Evolutionary conservation across 2,113 vertebrate genomes (phyloP).

Genomic region (Cebus imitator): DNA sequence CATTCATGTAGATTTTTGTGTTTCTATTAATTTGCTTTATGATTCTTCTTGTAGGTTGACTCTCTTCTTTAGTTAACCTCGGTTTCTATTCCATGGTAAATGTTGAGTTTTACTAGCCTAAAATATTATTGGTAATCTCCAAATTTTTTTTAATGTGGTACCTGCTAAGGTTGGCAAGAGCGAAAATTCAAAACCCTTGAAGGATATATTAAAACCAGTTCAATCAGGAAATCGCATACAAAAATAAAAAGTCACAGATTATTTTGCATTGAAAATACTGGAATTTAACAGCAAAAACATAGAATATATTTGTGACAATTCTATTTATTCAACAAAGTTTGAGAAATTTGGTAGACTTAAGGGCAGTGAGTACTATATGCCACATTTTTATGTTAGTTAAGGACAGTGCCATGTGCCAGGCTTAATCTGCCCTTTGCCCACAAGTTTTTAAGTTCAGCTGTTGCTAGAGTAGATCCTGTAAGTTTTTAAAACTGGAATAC

Average conservation of each 20-base stretch:
- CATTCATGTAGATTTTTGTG: neutral
- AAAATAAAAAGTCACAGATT: neutral
- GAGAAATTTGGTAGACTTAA: neutral
- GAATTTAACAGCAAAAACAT: neutral
- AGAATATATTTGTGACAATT: neutral
- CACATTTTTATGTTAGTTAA: neutral
- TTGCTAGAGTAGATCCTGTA: neutral
- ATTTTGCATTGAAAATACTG: constrained; percentile 24
- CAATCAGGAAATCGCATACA: neutral
- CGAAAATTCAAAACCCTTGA: neutral
- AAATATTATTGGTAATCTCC: neutral
- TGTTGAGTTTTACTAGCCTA: neutral
- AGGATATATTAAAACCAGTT: neutral
- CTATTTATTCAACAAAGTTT: constrained; percentile 6
- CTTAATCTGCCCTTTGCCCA: neutral
- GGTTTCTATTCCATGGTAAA: neutral
- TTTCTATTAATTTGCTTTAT: constrained; percentile 29
- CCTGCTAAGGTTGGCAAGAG: neutral
- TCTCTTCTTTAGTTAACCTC: neutral
- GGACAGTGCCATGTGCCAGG: neutral
- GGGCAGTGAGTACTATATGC: neutral
- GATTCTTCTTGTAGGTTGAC: neutral
- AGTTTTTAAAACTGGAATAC: neutral
- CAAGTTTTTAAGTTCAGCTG: neutral
- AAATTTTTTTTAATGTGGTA: constrained; percentile 2